Conservation (phyloP, 2,113 vertebrate genomes). For the Cricetomys ansorgei region DNA sequence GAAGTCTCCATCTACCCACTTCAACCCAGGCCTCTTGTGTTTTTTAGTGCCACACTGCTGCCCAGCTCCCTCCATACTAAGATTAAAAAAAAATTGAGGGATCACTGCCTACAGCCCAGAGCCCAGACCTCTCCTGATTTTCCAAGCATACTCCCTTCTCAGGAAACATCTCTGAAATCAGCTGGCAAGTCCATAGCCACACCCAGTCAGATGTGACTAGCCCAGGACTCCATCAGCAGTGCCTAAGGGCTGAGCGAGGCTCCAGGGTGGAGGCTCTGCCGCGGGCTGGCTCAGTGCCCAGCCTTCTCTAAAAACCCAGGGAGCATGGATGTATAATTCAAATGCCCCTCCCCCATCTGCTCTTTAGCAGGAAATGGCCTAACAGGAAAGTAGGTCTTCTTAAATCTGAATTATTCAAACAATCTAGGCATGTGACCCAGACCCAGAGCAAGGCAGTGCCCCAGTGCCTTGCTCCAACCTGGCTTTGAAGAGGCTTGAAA, state of each 20-base stretch:
- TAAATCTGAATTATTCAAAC: constrained; percentile 61
- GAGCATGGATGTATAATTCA: background rate
- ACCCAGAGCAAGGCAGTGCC: background rate
- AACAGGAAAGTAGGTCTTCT: constrained; percentile 68
- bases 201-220: background rate
- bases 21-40: background rate
- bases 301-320: background rate
- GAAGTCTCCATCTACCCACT: background rate
- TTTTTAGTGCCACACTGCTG: background rate
- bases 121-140: background rate
- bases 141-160: background rate
- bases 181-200: background rate
- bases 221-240: background rate
- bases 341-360: constrained; percentile 12
- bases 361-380: constrained; percentile 48
- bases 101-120: background rate
- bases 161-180: constrained; percentile 1
- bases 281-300: background rate
- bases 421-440: background rate
- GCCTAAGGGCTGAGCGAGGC: background rate
- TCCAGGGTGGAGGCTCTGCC: background rate
- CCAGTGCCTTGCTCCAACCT: background rate
- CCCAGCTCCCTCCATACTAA: background rate
- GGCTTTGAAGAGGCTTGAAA: constrained; percentile 17
- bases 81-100: background rate